Evolutionary conservation across 2,113 vertebrate species (phyloP), one percentile per base, ranked within the genome.

Genomic region (Istiophorus platypterus): DNA sequence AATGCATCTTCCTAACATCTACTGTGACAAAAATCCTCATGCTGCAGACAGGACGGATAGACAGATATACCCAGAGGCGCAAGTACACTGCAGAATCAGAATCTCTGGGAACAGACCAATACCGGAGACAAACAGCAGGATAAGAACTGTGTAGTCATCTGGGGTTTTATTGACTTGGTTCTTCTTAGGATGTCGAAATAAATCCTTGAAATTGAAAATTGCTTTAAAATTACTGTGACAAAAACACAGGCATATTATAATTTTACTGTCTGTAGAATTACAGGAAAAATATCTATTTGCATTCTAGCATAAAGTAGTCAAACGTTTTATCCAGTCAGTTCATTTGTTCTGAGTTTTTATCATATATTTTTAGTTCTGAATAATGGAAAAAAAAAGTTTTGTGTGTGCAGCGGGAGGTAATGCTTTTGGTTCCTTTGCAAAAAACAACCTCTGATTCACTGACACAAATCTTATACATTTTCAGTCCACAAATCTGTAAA

Each of bases 201-300:
- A 71, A 83, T 76, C 47, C 29, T 34, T 79, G 14, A 79, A 88
- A 80, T 65, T 64, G 51, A 62, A 85, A 88, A 82, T 86, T 47
- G 10, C 78, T 56, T 85, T 37, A 34, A 78, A 83, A 81, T 65
- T 4, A 70, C 14, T 61, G 20, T 42, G n/a, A 78, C 59, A 54
- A 49, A 75, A 64, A 71, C 15, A 62, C 3, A 67, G 42, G 10
- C 26, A 31, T 7, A 74, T 63, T 56, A 27, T n/a, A 37, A 76
- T 88, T 78, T 61, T 4, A 49, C 17, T 9, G 54, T 37, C 67
- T 59, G 18, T 72, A 31, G 10, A 12, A 51, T 67, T 54, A 27
- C 9, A 18, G 6, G 7, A 22, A 27, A 31, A 65, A 66, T 72
- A 18, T 12, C 1, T 20, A 34, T 54, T 17, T 34, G 20, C 4